These are phyloP conservation scores for Lacanobia wlatinum DNA, from an alignment of 2,888 invertebrate species.

Conservation along the genomic window DNA sequence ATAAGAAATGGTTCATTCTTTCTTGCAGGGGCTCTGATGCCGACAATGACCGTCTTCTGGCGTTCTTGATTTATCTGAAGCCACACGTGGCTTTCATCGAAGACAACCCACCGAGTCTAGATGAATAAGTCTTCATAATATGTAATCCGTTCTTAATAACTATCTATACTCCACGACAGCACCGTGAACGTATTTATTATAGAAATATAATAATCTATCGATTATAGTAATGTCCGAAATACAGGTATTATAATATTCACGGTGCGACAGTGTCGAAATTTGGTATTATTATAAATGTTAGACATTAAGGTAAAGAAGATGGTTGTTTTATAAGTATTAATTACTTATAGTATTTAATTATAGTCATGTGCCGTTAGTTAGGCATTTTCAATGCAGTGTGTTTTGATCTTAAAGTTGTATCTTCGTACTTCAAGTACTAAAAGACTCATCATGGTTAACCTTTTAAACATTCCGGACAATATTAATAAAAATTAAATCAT, in stretches of 20 bases:
- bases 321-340: slow-evolving; percentile 69
- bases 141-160: slow-evolving; percentile 22
- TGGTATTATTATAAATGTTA: slow-evolving; percentile 48
- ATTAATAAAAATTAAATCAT: background rate
- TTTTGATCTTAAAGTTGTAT: slow-evolving; percentile 60
- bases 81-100: slow-evolving; percentile 74
- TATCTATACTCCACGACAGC: slow-evolving; percentile 3
- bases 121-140: slow-evolving; percentile 56
- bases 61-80: slow-evolving; percentile 81
- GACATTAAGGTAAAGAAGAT: slow-evolving; percentile 64
- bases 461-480: slow-evolving; percentile 1
- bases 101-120: slow-evolving; percentile 64
- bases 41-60: slow-evolving; percentile 80
- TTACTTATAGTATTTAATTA: slow-evolving; percentile 55
- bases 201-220: slow-evolving; percentile 38
- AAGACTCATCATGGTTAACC: slow-evolving; percentile 22
- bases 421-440: slow-evolving; percentile 32
- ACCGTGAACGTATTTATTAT: slow-evolving; percentile 53
- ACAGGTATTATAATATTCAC: slow-evolving; percentile 50
- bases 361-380: slow-evolving; percentile 41
- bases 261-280: slow-evolving; percentile 37
- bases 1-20: background rate
- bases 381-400: slow-evolving; percentile 56
- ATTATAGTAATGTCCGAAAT: slow-evolving; percentile 42
- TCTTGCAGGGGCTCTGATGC: slow-evolving; percentile 77